Conservation (phyloP, 2,797 vertebrate species). For the Sebastes hubbsi region DNA sequence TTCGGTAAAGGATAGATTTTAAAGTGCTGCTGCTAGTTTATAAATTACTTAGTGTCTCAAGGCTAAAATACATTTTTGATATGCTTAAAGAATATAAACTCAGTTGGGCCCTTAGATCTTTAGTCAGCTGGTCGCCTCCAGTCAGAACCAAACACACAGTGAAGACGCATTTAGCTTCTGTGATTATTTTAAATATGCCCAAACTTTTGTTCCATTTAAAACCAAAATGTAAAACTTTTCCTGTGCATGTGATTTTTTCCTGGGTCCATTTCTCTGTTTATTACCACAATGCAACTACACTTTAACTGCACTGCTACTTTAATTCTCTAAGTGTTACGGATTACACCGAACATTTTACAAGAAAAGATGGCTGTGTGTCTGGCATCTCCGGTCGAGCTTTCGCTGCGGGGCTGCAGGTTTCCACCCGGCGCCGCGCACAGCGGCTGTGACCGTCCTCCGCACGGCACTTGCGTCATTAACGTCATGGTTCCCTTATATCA, state of each 20-base stretch:
- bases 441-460: no score
- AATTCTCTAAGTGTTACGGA: neutral
- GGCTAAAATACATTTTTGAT: constrained; percentile 8
- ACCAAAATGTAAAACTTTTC: neutral
- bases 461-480: no score
- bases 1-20: neutral
- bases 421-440: no score
- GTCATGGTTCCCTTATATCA: no score
- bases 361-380: no score
- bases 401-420: no score
- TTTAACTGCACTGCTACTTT: neutral
- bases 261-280: neutral
- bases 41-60: neutral
- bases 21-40: neutral
- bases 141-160: neutral
- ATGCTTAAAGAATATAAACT: neutral
- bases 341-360: no score
- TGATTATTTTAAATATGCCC: neutral
- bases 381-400: no score
- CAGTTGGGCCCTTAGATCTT: neutral
- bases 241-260: no score
- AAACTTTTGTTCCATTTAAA: neutral
- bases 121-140: neutral
- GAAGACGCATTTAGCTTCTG: neutral
- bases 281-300: neutral